These are phyloP conservation scores for Acleris sparsana DNA, from an alignment of 2,888 invertebrate genomes.

Conservation along the genomic window DNA sequence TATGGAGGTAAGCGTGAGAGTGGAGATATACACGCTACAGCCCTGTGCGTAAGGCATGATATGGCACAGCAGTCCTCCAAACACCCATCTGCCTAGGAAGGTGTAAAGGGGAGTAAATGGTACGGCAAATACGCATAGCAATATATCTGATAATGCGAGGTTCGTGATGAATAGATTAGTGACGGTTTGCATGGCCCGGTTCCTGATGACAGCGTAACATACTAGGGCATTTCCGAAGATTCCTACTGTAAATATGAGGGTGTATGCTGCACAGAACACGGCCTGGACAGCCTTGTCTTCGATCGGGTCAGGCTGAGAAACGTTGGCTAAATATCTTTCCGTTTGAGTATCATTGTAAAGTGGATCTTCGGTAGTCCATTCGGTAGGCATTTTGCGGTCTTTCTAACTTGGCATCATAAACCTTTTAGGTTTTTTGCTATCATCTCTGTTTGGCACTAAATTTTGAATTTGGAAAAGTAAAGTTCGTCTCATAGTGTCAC, in stretches of 20 bases:
- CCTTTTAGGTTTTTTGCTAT: constrained; percentile 58
- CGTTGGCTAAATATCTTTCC: constrained; percentile 53
- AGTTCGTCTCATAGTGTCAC: constrained; percentile 37
- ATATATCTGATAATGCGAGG: constrained; percentile 93
- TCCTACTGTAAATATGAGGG: constrained; percentile 91
- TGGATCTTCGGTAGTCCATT: constrained; percentile 61
- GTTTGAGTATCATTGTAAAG: constrained; percentile 54
- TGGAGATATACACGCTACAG: constrained; percentile 94
- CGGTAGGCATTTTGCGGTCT: constrained; percentile 67
- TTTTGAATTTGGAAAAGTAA: constrained; percentile 31
- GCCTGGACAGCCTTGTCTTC: constrained; percentile 87
- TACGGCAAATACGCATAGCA: constrained; percentile 93
- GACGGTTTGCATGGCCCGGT: constrained; percentile 95
- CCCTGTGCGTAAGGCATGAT: constrained; percentile 94
- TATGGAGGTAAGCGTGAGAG: constrained; percentile 94
- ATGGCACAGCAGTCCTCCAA: constrained; percentile 92
- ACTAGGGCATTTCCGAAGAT: constrained; percentile 93
- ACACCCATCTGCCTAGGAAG: constrained; percentile 92
- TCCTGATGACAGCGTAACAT: constrained; percentile 92
- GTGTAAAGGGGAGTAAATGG: constrained; percentile 96
- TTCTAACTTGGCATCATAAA: constrained; percentile 73
- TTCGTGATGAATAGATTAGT: constrained; percentile 97
- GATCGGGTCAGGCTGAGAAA: constrained; percentile 78
- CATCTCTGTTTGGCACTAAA: constrained; percentile 54
- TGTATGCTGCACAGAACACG: constrained; percentile 89